Conservation (phyloP, 2,113 vertebrate species). For the Phrynocephalus versicolor region DNA sequence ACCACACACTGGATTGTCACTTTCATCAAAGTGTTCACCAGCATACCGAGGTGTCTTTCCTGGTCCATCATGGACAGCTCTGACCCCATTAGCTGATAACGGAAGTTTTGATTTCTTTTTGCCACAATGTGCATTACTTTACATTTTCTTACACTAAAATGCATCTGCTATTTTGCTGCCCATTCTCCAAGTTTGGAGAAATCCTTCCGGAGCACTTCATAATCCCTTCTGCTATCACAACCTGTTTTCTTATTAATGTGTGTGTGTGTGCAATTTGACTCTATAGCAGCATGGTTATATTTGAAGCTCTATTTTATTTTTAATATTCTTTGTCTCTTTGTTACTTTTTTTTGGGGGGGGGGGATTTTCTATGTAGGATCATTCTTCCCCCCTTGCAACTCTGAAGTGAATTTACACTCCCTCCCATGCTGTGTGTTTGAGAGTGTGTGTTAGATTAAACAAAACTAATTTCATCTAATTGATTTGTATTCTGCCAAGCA, state of each 20-base stretch:
- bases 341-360: no score
- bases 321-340: background rate
- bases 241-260: background rate
- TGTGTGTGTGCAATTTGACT: background rate
- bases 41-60: no score
- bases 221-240: background rate
- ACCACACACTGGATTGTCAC: no score
- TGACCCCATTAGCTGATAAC: no score
- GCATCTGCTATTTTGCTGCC: no score
- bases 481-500: slow-evolving; percentile 25
- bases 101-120: no score
- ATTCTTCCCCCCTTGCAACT: slow-evolving; percentile 44
- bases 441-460: background rate
- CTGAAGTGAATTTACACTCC: slow-evolving; percentile 19
- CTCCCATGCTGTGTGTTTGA: background rate
- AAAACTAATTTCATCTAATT: background rate
- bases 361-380: slow-evolving; percentile 13
- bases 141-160: no score
- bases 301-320: slow-evolving; percentile 19
- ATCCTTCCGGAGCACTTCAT: no score
- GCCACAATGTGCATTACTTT: no score
- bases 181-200: no score
- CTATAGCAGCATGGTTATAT: slow-evolving; percentile 10
- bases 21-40: no score
- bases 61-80: no score